A percentile compares a stretch with the other conserved stretches of the same genome.
Evolutionary conservation across 92 coral and sea anemone genomes (phyloP).

Genomic region (Micromussa lordhowensis): DNA sequence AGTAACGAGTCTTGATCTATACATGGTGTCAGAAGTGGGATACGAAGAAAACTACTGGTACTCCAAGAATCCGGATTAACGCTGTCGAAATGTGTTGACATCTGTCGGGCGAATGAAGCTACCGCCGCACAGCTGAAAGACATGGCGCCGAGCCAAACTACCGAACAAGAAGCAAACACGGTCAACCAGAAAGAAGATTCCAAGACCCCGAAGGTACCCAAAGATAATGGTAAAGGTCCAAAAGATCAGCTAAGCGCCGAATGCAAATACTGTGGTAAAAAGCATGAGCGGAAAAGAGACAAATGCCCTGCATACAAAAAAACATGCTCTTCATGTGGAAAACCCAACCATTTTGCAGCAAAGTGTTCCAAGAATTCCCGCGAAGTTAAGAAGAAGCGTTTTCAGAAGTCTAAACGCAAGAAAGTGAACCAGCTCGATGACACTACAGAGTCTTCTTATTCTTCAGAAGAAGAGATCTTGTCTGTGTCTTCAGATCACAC

Average conservation of each 20-base stretch:
- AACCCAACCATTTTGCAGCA: slow-evolving; percentile 46
- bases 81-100: too few species aligned
- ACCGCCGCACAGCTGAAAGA: too few species aligned
- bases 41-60: too few species aligned
- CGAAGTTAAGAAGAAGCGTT: slow-evolving; percentile 16
- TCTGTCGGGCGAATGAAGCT: too few species aligned
- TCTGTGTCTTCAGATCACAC: slow-evolving; percentile 15
- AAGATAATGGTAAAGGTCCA: slow-evolving; percentile 11
- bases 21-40: too few species aligned
- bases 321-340: slow-evolving; percentile 43
- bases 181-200: neutral
- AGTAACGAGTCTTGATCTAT: too few species aligned
- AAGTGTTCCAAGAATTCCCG: slow-evolving; percentile 31
- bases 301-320: slow-evolving; percentile 66
- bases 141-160: too few species aligned
- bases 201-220: neutral
- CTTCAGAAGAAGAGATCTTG: slow-evolving; percentile 28
- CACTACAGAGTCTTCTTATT: neutral
- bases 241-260: slow-evolving; percentile 5
- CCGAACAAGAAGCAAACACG: neutral
- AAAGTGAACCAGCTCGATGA: slow-evolving; percentile 34
- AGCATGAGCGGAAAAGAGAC: slow-evolving; percentile 35
- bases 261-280: slow-evolving; percentile 43
- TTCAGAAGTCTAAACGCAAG: neutral
- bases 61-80: too few species aligned